These are phyloP conservation scores for Coptodon rendalli DNA, from an alignment of 2,113 vertebrate species.

Conservation along the genomic window DNA sequence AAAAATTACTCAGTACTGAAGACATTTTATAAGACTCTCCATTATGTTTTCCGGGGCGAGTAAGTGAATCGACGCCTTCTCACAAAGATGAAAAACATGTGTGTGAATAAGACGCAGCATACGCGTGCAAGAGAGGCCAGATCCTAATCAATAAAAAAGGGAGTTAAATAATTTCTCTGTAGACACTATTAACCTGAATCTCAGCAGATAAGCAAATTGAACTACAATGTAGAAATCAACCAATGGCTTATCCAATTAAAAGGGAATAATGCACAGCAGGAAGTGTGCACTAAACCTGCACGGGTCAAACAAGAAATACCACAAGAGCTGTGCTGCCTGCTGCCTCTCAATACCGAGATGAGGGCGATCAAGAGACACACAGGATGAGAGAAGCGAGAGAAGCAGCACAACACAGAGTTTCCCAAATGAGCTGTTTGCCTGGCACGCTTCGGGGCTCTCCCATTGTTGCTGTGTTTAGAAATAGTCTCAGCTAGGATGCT, in stretches of 20 bases:
- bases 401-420: conserved; percentile 12
- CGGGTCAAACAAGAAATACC: conserved; percentile 18
- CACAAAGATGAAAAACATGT: neutral
- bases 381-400: neutral
- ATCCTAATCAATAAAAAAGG: neutral
- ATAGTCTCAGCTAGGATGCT: conserved; percentile 9
- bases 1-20: neutral
- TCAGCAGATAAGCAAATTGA: neutral
- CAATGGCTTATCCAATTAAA: conserved; percentile 27
- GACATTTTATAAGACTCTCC: neutral
- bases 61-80: neutral
- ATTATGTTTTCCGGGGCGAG: too few species aligned
- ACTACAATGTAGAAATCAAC: neutral
- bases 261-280: conserved; percentile 18
- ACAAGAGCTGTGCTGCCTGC: conserved; percentile 12
- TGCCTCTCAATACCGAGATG: neutral
- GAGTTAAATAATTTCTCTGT: conserved; percentile 10
- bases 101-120: neutral
- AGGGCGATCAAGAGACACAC: neutral
- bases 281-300: conserved; percentile 2
- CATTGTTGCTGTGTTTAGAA: conserved; percentile 18
- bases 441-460: conserved; percentile 32
- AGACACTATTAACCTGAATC: conserved; percentile 9
- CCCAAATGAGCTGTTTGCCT: conserved; percentile 47
- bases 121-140: neutral